Conservation (phyloP, 2,113 vertebrate genomes). For the Chauna torquata region DNA sequence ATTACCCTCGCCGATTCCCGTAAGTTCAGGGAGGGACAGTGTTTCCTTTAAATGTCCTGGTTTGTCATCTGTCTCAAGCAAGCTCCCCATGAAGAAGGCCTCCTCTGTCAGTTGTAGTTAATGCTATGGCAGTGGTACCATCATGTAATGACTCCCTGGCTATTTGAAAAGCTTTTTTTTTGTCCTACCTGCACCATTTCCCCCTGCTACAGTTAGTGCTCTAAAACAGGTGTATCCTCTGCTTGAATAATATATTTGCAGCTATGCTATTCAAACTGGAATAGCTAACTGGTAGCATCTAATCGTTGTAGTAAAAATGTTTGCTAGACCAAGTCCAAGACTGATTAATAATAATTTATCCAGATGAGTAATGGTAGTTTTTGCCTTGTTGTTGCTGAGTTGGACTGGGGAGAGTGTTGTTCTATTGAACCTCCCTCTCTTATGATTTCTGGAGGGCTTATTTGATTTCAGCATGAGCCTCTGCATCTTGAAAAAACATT, state of each 20-base stretch:
- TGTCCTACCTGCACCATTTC: neutral
- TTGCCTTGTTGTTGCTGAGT: neutral
- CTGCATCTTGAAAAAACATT: neutral
- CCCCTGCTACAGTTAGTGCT: neutral
- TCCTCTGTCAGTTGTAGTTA: neutral
- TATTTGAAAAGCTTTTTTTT: neutral
- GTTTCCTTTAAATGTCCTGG: neutral
- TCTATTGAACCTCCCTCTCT: neutral
- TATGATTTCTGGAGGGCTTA: neutral
- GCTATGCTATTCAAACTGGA: neutral
- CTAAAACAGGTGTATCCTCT: neutral
- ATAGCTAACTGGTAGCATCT: neutral
- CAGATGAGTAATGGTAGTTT: neutral
- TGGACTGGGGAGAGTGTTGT: neutral
- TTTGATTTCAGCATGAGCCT: neutral
- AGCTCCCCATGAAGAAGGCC: neutral
- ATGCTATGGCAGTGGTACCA: neutral
- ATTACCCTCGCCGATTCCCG: neutral
- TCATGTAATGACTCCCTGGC: neutral
- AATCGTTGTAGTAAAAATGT: neutral
- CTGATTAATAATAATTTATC: neutral
- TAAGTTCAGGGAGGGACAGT: neutral
- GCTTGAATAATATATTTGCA: neutral
- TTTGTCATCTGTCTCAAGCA: neutral
- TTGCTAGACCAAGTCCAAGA: neutral